phyloP scores from a whole-genome alignment of 1,140 invertebrate genomes.

The Panulirus ornatus region DNA sequence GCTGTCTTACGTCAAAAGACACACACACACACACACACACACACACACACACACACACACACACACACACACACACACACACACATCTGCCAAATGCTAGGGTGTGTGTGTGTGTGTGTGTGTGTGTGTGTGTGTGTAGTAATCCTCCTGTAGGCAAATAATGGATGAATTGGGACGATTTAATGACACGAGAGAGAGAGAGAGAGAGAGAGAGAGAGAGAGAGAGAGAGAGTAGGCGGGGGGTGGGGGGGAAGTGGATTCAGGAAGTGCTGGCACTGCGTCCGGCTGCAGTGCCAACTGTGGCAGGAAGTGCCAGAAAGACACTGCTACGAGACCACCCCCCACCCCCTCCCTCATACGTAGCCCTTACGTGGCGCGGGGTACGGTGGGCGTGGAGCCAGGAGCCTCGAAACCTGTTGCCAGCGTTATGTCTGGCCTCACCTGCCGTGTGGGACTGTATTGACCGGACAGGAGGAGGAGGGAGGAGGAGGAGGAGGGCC shows the following conservation, averaged over 20 bases:
- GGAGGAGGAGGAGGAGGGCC: too few species aligned
- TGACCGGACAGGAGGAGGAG: too few species aligned
- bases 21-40: too few species aligned
- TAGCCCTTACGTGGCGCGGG: too few species aligned
- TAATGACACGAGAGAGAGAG: too few species aligned
- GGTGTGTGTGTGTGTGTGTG: too few species aligned
- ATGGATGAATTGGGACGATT: too few species aligned
- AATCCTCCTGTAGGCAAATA: too few species aligned
- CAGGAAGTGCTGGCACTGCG: neutral
- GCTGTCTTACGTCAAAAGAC: too few species aligned
- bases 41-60: neutral
- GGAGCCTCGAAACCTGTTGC: neutral
- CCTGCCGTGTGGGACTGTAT: neutral
- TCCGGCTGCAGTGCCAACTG: neutral
- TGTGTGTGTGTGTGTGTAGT: too few species aligned
- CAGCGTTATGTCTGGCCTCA: neutral
- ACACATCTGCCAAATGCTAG: too few species aligned
- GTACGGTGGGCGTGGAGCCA: neutral
- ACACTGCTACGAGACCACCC: neutral
- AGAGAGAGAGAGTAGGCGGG: conserved; percentile 2
- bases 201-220: neutral
- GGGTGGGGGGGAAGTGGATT: neutral
- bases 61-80: conserved; percentile 1
- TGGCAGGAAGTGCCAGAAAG: neutral
- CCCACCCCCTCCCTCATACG: too few species aligned